These are phyloP conservation scores for Habrosyne pyritoides DNA, from an alignment of 2,888 invertebrate genomes.

Conservation along the genomic window DNA sequence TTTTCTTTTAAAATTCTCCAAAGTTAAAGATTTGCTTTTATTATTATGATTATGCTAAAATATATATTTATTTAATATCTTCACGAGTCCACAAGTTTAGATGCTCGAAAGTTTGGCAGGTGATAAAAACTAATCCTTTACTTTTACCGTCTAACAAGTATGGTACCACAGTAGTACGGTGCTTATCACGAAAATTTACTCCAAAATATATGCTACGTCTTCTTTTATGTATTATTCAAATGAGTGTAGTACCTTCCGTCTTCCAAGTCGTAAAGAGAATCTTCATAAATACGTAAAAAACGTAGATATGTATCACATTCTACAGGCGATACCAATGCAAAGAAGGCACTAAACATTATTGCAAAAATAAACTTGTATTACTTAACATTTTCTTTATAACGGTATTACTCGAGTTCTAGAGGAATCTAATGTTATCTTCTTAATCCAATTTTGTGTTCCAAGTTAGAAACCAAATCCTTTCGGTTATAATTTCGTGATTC, in stretches of 20 bases:
- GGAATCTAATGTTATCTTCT: too few relatives aligned
- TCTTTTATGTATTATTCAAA: slow-evolving; percentile 63
- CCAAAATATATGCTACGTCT: slow-evolving; percentile 32
- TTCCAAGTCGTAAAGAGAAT: slow-evolving; percentile 54
- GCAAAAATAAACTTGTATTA: background rate
- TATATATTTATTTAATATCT: too few relatives aligned
- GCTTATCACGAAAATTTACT: slow-evolving; percentile 8
- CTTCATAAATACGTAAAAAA: slow-evolving; percentile 46
- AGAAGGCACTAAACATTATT: background rate
- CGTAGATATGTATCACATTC: slow-evolving; percentile 9
- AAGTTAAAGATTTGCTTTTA: too few relatives aligned
- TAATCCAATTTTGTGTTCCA: too few relatives aligned
- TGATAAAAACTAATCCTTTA: background rate
- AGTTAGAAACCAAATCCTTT: too few relatives aligned
- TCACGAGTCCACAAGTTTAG: background rate
- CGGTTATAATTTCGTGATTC: too few relatives aligned
- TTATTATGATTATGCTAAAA: too few relatives aligned
- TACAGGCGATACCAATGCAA: background rate
- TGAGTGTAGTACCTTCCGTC: slow-evolving; percentile 46
- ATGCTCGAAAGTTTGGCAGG: background rate
- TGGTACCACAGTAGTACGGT: background rate
- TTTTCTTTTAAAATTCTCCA: too few relatives aligned
- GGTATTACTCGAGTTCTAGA: too few relatives aligned
- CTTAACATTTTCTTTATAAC: too few relatives aligned
- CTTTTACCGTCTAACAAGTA: background rate